Conservation (phyloP, 2,113 vertebrate genomes). For the Galemys pyrenaicus region DNA sequence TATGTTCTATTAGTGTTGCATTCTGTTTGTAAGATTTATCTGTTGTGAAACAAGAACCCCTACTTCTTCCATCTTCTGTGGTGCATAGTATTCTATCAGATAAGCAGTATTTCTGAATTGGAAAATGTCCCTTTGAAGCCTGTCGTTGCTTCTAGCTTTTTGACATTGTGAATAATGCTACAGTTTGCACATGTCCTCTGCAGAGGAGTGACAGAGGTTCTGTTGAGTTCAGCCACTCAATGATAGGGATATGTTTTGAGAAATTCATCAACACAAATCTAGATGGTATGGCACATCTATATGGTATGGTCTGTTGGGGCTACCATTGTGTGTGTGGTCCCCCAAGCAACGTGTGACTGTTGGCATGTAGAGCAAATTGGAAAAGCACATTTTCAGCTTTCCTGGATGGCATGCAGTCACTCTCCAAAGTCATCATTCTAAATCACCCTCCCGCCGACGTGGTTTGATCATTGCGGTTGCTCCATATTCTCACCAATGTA, state of each 20-base stretch:
- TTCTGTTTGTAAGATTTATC: not conserved
- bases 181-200: too few relatives aligned
- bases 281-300: too few relatives aligned
- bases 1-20: not conserved
- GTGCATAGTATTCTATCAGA: not conserved
- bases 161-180: not conserved
- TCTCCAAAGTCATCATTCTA: not conserved
- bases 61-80: not conserved
- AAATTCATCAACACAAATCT: too few relatives aligned
- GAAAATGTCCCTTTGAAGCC: not conserved
- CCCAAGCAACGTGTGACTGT: not conserved
- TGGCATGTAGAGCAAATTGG: not conserved
- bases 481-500: not conserved
- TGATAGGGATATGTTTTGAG: too few relatives aligned
- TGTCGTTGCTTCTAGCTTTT: not conserved
- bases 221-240: too few relatives aligned
- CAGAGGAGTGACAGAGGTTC: too few relatives aligned
- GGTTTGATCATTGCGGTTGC: not conserved
- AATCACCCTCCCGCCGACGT: not conserved
- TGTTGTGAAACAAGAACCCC: not conserved
- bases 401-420: not conserved
- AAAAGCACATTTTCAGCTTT: not conserved
- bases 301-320: not conserved
- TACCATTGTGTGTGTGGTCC: not conserved
- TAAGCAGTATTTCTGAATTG: not conserved